Evolutionary conservation across 1,140 invertebrate species (phyloP).

Genomic region (Drosophila bocki): DNA sequence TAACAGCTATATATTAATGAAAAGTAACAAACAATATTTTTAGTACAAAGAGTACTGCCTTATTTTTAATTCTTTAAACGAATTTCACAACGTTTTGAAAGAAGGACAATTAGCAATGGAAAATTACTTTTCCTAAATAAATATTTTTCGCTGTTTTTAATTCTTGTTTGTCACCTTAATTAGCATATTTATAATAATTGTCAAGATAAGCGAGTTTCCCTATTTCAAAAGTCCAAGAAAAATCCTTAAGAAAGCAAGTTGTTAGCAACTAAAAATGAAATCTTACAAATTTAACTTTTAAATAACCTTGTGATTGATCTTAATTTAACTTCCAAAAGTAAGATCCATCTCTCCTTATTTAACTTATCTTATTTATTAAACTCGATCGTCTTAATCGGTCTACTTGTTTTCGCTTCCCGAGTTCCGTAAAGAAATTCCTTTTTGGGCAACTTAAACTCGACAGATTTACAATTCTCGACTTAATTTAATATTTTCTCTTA

Average conservation of each 20-base stretch:
- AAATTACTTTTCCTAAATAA: conserved; percentile 18
- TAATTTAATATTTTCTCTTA: conserved; percentile 7
- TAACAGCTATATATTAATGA: conserved; percentile 23
- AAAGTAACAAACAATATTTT: background rate
- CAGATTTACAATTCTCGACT: conserved; percentile 21
- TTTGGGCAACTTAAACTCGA: conserved; percentile 1
- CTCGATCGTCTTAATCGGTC: conserved; percentile 7
- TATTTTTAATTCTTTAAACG: background rate
- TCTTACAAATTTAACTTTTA: background rate
- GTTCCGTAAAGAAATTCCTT: conserved; percentile 9
- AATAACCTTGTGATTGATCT: background rate
- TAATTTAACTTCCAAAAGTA: background rate
- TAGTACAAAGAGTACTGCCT: background rate
- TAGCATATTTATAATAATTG: conserved; percentile 10
- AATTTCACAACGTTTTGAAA: conserved; percentile 30
- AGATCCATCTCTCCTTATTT: background rate
- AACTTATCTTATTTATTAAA: conserved; percentile 27
- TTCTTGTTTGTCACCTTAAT: background rate
- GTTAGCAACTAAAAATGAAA: background rate
- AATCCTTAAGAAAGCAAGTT: background rate
- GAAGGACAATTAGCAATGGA: conserved; percentile 18
- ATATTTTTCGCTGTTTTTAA: background rate
- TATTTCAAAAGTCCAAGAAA: background rate
- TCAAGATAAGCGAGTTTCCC: background rate
- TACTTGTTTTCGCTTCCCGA: conserved; percentile 11